These are phyloP conservation scores for Criorhina ranunculi DNA, from an alignment of 2,888 invertebrate genomes.

Conservation along the genomic window DNA sequence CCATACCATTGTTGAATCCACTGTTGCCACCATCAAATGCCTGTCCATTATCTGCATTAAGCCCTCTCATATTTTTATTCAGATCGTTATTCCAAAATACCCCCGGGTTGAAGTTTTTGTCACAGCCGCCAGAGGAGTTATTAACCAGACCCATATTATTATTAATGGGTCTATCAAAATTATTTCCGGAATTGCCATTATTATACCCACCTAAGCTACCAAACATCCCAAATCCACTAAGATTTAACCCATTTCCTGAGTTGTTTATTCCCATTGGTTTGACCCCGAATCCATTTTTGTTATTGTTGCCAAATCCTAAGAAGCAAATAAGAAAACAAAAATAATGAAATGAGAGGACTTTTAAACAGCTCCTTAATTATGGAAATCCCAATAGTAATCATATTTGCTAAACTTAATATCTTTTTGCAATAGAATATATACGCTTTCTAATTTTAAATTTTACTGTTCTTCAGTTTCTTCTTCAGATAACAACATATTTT, in stretches of 20 bases:
- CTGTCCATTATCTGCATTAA: constrained; percentile 47
- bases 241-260: constrained; percentile 80
- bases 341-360: constrained; percentile 48
- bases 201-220: constrained; percentile 81
- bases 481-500: too few relatives aligned
- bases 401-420: too few relatives aligned
- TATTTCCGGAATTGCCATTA: constrained; percentile 78
- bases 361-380: constrained; percentile 26
- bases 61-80: constrained; percentile 54
- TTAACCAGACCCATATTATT: constrained; percentile 35
- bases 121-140: constrained; percentile 36
- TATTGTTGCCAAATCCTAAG: constrained; percentile 72
- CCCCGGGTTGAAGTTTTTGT: constrained; percentile 55
- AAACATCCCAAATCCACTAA: constrained; percentile 82
- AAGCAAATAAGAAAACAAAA: constrained; percentile 52
- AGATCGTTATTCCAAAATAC: constrained; percentile 63
- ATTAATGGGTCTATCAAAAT: constrained; percentile 48
- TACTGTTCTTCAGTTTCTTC: too few relatives aligned
- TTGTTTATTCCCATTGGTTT: constrained; percentile 76
- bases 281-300: constrained; percentile 71
- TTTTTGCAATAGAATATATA: too few relatives aligned
- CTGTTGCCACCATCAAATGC: constrained; percentile 67
- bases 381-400: too few relatives aligned
- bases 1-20: constrained; percentile 81
- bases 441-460: too few relatives aligned